These are phyloP conservation scores for Rhinophrynus dorsalis DNA, from an alignment of 2,797 vertebrate species.

Conservation along the genomic window DNA sequence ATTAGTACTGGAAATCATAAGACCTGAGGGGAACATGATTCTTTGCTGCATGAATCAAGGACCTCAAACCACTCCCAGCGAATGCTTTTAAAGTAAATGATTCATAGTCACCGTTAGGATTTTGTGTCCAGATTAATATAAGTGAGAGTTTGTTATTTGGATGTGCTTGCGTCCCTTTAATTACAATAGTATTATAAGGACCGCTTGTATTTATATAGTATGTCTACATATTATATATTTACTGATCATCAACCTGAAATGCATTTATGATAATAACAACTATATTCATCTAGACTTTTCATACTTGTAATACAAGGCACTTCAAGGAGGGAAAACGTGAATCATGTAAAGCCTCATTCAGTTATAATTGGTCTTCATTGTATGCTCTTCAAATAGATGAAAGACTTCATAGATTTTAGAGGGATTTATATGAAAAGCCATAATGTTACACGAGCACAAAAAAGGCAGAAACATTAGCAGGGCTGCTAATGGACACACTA, in stretches of 20 bases:
- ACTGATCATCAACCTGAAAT: constrained; percentile 13
- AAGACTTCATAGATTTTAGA: constrained; percentile 7
- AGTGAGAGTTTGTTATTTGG: too few species aligned
- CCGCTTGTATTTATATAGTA: not conserved
- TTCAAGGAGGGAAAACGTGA: not conserved
- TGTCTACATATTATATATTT: not conserved
- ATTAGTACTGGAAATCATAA: too few species aligned
- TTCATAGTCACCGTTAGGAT: too few species aligned
- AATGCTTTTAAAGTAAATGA: too few species aligned
- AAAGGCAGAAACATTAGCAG: constrained; percentile 14
- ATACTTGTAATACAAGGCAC: constrained; percentile 4
- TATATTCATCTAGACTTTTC: constrained; percentile 1
- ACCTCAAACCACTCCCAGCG: too few species aligned
- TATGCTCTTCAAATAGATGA: constrained; percentile 21
- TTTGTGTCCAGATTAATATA: too few species aligned
- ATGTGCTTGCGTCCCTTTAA: too few species aligned
- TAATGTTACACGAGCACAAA: constrained; percentile 10
- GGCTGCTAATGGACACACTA: constrained; percentile 28
- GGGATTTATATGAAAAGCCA: not conserved
- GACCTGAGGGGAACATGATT: too few species aligned
- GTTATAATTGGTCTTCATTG: constrained; percentile 33
- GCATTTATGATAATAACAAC: not conserved
- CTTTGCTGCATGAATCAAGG: too few species aligned
- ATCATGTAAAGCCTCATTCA: constrained; percentile 18
- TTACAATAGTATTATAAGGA: too few species aligned